phyloP scores from a whole-genome alignment of 2,113 vertebrate species.

The Cynoglossus semilaevis region DNA sequence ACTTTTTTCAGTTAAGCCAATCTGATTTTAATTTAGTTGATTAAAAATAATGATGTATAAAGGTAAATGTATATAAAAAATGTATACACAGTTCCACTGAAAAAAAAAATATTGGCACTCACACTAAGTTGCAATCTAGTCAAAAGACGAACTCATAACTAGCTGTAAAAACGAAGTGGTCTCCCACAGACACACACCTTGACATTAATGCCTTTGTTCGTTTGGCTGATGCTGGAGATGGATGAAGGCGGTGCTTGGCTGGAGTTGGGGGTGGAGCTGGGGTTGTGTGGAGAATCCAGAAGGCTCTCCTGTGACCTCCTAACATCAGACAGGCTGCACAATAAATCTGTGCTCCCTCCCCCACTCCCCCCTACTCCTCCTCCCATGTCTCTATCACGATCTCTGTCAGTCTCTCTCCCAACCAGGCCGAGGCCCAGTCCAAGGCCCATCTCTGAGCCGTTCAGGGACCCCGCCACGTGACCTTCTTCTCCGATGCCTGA shows the following conservation, averaged over 20 bases:
- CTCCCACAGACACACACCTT: constrained; percentile 65
- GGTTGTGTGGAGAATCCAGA: constrained; percentile 83
- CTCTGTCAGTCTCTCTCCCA: constrained; percentile 70
- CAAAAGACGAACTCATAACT: no score
- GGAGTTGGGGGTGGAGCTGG: constrained; percentile 52
- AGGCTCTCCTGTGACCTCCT: constrained; percentile 94
- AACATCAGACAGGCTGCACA: constrained; percentile 92
- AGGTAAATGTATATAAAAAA: no score
- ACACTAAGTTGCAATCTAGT: no score
- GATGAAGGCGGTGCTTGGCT: constrained; percentile 86
- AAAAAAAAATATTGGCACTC: no score
- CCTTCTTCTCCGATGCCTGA: constrained; percentile 95
- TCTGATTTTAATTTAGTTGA: no score
- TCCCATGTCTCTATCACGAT: constrained; percentile 54
- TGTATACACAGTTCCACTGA: no score
- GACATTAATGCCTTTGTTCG: constrained; percentile 96
- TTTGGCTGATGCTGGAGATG: constrained; percentile 95
- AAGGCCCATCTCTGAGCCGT: constrained; percentile 87
- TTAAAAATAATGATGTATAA: no score
- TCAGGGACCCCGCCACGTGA: constrained; percentile 85
- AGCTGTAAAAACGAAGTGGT: no score
- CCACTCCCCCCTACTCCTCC: constrained; percentile 31
- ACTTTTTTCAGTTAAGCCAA: no score
- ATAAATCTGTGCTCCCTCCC: constrained; percentile 76
- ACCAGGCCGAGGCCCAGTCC: constrained; percentile 71